Base-by-base conservation (phyloP, 2,888 invertebrate species). In the Ferdinandea cuprea region DNA sequence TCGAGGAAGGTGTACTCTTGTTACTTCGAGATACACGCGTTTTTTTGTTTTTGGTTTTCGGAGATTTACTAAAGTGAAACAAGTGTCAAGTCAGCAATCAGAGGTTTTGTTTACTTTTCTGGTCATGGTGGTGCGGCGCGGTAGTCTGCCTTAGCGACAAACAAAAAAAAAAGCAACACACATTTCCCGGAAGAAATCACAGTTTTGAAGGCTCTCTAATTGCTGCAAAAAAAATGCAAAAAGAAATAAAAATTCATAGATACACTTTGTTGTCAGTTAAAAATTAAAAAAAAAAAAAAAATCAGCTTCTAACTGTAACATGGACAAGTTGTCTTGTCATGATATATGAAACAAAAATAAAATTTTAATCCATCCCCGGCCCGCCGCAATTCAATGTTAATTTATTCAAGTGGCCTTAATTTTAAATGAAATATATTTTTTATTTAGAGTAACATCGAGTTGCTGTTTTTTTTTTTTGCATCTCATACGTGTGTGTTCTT, bases 371-470 rank as follows among this genome's bases (percentile, higher is more conserved):
- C 3, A 19, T 11, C 17, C 17, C 44, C 11, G n/a, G 46, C 40
- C 79, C 52, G 40, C 46, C 50, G 56, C 46, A 25, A 61, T 46
- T 73, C 68, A 80, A 74, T 80, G 73, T 61, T 74, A 80, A 80
- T 80, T 63, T 52, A 74, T 69, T 61, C 80, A 50, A 69, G 44
- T 44, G 80, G 50, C 80, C 80, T 80, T 78, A 65, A 72, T 54
- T 63, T 9, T 13, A 46, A 61, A 42, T 17, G 56, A 73, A 52
- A n/a, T n/a, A n/a, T n/a, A n/a, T n/a, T n/a, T n/a, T 58, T 35
- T 63, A 74, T 59, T 69, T 58, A 42, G 74, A 63, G 69, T 63
- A 61, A 66, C 5, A 13, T 21, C 25, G 7, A 21, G n/a, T n/a
- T n/a, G n/a, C n/a, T n/a, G n/a, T n/a, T 40, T 7, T 17, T 7